Conservation (phyloP, 2,113 vertebrate species). For the Cranoglanis bouderius region DNA sequence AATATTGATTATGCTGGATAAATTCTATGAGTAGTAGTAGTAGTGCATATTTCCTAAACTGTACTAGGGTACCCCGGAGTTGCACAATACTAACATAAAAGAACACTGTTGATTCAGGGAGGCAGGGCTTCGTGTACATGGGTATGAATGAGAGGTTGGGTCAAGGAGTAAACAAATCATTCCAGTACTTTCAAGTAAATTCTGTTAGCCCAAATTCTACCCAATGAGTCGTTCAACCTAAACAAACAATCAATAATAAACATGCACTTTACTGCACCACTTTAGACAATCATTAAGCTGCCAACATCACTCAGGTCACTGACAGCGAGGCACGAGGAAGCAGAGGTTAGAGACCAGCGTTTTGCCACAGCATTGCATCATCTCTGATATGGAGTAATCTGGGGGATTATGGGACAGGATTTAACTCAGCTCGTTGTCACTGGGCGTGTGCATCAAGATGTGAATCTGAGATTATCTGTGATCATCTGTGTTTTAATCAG, state of each 20-base stretch:
- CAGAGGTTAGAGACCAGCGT: background rate
- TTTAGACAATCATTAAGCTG: background rate
- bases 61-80: background rate
- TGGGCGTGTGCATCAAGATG: background rate
- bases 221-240: background rate
- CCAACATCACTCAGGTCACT: background rate
- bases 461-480: background rate
- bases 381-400: constrained; percentile 36
- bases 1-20: background rate
- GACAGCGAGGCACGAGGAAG: constrained; percentile 12
- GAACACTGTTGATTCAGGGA: background rate
- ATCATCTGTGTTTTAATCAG: constrained; percentile 1
- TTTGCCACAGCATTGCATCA: constrained; percentile 38
- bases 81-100: background rate
- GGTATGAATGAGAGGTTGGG: background rate
- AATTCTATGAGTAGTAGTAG: background rate
- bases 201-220: background rate
- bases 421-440: constrained; percentile 23
- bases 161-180: background rate
- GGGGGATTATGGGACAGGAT: constrained; percentile 47
- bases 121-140: background rate
- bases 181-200: background rate
- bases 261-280: background rate
- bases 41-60: background rate
- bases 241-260: background rate